Percentiles rank a stretch among this genome's conserved stretches.
phyloP scores from a whole-genome alignment of 1,140 invertebrate genomes.

The Anastatus disparis region DNA sequence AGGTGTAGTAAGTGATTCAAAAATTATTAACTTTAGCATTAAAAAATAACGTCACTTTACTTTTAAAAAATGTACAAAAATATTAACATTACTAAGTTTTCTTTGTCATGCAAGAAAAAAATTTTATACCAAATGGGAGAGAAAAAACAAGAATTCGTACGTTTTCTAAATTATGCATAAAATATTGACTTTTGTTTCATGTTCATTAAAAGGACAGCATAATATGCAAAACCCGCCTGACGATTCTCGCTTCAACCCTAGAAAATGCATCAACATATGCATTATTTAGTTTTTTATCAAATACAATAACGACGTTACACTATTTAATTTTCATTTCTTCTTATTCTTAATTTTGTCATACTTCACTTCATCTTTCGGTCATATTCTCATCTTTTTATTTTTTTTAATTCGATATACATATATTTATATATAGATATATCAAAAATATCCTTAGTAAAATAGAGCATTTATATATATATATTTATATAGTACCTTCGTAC shows the following conservation, averaged over 20 bases:
- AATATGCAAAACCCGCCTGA: slow-evolving; percentile 18
- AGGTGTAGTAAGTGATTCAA: background rate
- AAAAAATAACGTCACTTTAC: background rate
- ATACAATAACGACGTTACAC: background rate
- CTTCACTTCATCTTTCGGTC: background rate
- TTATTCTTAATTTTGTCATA: background rate
- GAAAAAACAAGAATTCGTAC: background rate
- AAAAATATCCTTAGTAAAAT: slow-evolving; percentile 69
- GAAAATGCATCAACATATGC: slow-evolving; percentile 41
- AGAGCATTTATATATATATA: slow-evolving; percentile 56
- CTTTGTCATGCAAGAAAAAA: background rate
- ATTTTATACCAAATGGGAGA: background rate
- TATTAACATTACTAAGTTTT: background rate
- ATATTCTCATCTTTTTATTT: slow-evolving; percentile 38
- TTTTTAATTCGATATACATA: slow-evolving; percentile 58
- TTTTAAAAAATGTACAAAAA: background rate
- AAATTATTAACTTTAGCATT: background rate
- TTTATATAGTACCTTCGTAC: slow-evolving; percentile 59
- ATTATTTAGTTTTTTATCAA: slow-evolving; percentile 40
- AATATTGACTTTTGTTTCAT: background rate
- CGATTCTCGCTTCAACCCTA: background rate
- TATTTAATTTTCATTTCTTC: slow-evolving; percentile 4
- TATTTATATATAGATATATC: slow-evolving; percentile 66
- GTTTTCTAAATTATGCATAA: slow-evolving; percentile 2
- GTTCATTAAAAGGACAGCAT: background rate